phyloP scores from a whole-genome alignment of 2,113 vertebrate genomes.

The Seriola dumerili region DNA sequence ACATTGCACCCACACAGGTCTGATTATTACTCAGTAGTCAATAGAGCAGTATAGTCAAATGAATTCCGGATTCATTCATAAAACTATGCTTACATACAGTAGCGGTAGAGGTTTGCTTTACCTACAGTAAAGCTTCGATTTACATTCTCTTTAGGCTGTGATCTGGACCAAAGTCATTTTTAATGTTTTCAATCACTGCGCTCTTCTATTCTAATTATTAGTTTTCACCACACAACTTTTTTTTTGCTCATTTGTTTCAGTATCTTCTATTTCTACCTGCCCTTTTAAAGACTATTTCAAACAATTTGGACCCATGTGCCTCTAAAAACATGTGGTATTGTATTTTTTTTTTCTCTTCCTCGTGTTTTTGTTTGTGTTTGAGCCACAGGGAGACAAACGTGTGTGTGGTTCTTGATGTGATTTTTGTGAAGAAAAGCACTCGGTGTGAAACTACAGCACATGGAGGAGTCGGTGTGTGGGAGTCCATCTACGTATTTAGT shows the following conservation, averaged over 20 bases:
- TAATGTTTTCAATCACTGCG: not conserved
- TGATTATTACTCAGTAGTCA: not conserved
- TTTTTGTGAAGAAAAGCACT: not conserved
- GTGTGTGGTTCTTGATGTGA: not conserved
- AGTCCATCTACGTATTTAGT: constrained; percentile 33
- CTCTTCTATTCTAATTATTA: not conserved
- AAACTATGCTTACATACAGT: not conserved
- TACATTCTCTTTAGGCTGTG: not conserved
- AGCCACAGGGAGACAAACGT: constrained; percentile 5
- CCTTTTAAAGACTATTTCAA: not conserved
- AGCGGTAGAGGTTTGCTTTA: not conserved
- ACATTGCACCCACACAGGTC: constrained; percentile 17
- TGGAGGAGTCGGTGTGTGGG: constrained; percentile 25
- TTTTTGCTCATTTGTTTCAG: not conserved
- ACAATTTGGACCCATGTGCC: not conserved
- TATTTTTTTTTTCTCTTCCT: not conserved
- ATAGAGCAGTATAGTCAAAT: not conserved
- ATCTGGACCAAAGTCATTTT: not conserved
- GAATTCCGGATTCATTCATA: constrained; percentile 4
- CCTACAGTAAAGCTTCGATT: not conserved
- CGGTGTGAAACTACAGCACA: constrained; percentile 1
- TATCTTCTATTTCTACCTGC: not conserved
- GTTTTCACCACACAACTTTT: not conserved
- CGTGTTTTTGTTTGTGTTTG: constrained; percentile 11
- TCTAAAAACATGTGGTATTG: not conserved